Percentiles rank a stretch among this genome's conserved stretches.
phyloP scores from a whole-genome alignment of 2,797 vertebrate species.

The Bradypus variegatus region DNA sequence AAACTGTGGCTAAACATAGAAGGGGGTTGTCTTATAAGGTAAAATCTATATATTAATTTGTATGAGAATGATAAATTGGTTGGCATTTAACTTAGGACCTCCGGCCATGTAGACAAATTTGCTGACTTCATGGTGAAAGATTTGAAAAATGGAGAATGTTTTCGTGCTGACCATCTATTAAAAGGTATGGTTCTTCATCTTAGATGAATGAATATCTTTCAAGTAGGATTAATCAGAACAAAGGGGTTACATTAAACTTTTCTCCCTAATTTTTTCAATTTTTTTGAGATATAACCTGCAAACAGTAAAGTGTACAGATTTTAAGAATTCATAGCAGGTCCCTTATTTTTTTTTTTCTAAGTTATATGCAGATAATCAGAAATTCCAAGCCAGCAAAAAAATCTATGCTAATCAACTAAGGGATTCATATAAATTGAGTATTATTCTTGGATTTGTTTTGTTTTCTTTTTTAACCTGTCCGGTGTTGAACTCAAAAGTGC shows the following conservation, averaged over 20 bases:
- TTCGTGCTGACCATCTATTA: constrained; percentile 95
- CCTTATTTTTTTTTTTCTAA: not conserved
- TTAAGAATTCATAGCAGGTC: not conserved
- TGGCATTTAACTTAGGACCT: constrained; percentile 80
- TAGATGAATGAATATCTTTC: not conserved
- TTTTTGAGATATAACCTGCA: not conserved
- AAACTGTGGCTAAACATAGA: not conserved
- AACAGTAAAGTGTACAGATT: not conserved
- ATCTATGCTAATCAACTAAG: not conserved
- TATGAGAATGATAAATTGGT: constrained; percentile 9
- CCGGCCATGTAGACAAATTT: constrained; percentile 98
- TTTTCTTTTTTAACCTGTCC: not conserved
- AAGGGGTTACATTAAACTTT: not conserved
- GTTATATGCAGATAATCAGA: not conserved
- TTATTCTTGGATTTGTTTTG: not conserved
- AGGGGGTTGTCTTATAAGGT: not conserved
- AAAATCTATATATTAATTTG: not conserved
- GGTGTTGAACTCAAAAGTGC: not conserved
- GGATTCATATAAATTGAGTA: not conserved
- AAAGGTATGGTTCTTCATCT: constrained; percentile 81
- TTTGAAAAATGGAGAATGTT: constrained; percentile 96
- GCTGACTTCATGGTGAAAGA: constrained; percentile 99
- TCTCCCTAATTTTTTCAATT: not conserved
- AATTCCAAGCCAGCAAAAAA: not conserved
- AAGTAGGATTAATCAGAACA: not conserved